Percentiles rank a stretch among this genome's conserved stretches.
Evolutionary conservation across 2,797 vertebrate genomes (phyloP).

Genomic region (Danionella dracula): DNA sequence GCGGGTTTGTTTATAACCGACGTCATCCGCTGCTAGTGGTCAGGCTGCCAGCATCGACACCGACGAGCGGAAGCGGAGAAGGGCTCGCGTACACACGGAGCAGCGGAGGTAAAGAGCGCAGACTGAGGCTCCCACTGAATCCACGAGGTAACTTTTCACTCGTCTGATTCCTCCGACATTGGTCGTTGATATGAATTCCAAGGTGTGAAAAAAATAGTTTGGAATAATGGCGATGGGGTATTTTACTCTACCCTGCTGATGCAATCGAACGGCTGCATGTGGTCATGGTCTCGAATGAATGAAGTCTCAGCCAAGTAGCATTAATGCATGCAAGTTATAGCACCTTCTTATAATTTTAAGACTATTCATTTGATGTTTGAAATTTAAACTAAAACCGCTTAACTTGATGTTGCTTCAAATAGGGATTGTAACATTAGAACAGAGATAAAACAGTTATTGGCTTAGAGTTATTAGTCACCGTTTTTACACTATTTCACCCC

Average conservation of each 20-base stretch:
- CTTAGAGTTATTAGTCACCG: too few species aligned
- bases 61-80: neutral
- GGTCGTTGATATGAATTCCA: too few species aligned
- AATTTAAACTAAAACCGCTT: too few species aligned
- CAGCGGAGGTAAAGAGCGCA: neutral
- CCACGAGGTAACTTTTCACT: constrained; percentile 6
- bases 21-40: neutral
- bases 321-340: too few species aligned
- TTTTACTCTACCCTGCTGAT: neutral
- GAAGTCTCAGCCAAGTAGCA: too few species aligned
- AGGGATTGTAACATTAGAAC: too few species aligned
- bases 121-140: neutral
- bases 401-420: too few species aligned
- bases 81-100: neutral
- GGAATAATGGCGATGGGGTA: neutral
- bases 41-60: neutral
- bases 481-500: too few species aligned
- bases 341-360: too few species aligned
- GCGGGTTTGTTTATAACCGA: constrained; percentile 4
- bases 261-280: constrained; percentile 9
- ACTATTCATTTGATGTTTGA: too few species aligned
- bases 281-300: neutral
- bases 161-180: neutral
- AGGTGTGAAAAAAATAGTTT: too few species aligned
- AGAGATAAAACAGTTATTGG: too few species aligned